Base-by-base conservation (phyloP, 92 coral and sea anemone genomes). In the Montipora capitata region DNA sequence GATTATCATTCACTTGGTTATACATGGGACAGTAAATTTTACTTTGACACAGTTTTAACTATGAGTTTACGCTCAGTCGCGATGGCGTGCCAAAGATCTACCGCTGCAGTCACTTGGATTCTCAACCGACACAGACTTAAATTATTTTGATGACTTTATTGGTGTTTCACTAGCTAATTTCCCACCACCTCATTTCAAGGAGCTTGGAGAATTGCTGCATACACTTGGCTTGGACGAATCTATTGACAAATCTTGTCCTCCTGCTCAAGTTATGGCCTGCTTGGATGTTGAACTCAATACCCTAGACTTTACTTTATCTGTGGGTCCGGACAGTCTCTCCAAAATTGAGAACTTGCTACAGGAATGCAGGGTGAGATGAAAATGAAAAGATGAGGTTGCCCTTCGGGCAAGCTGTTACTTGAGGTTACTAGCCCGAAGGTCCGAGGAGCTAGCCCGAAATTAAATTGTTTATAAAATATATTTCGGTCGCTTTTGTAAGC, bases 91-190 rank as follows among this genome's bases (percentile, higher is more conserved):
- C 87, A 82, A 40, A 68, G 79, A 2, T 70, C 79, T 10, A 82
- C 87, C 1, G 20, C 70, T 0, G 79, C 87, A 8, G 87, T 82
- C 18, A 0, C 43, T 12, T 81, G 78, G 77, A 81, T 81, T 12
- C 35, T 27, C 35, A 27, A 27, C 35, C 2, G 13, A 10, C 17
- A 5, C 7, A 10, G 82, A 61, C 2, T 15, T 81, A 2, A 88
- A 73, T 79, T 88, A 88, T 74, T 59, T 88, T 4, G 91, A 88
- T 59, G 79, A 74, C 54, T 74, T 74, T 10, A 74, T 74, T 11
- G 45, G 79, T 18, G 66, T 85, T 2, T 18, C 79, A 17, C 79
- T 48, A 7, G 79, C 65, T 35, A 45, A 18, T 3, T 16, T 11
- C 16, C 43, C 64, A 9, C 64, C 1, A 3, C 3, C 17, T 10